These are phyloP conservation scores for Melanostoma mellinum DNA, from an alignment of 2,888 invertebrate genomes.

Conservation along the genomic window DNA sequence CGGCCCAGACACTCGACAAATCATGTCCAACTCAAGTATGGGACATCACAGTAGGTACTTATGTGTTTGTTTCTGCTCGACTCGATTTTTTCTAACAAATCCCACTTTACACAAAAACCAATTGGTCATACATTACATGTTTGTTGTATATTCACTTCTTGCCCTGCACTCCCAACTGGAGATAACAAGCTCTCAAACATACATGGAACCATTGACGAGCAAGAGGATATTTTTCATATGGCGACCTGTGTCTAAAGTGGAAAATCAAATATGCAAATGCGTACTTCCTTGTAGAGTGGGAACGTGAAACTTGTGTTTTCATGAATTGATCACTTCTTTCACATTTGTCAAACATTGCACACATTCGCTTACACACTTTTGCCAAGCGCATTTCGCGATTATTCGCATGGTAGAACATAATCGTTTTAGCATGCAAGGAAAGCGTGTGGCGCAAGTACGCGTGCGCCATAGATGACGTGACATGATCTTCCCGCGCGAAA, in stretches of 20 bases:
- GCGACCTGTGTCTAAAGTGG: conserved; percentile 57
- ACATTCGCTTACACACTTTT: neutral
- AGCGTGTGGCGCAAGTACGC: conserved; percentile 35
- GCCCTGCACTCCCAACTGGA: neutral
- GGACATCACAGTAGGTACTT: conserved; percentile 26
- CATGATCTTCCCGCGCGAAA: conserved; percentile 60
- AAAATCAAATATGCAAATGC: conserved; percentile 72
- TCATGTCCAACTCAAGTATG: conserved; percentile 56
- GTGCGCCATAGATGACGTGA: conserved; percentile 54
- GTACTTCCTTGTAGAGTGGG: conserved; percentile 61
- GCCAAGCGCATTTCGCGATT: neutral
- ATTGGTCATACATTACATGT: conserved; percentile 59
- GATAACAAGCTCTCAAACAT: conserved; percentile 59
- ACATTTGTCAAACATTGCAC: conserved; percentile 56
- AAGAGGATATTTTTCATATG: conserved; percentile 67
- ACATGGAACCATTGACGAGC: conserved; percentile 65
- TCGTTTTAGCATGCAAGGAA: conserved; percentile 54
- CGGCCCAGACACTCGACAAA: conserved; percentile 54
- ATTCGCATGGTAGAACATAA: conserved; percentile 54
- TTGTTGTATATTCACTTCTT: conserved; percentile 25
- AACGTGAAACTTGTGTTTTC: conserved; percentile 53
- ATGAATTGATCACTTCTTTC: conserved; percentile 59
- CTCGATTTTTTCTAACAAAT: conserved; percentile 37
- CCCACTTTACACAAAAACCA: conserved; percentile 45
- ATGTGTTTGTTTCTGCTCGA: neutral